Evolutionary conservation across 2,113 vertebrate species (phyloP), one percentile per base, ranked within the genome.

Genomic region (Nymphicus hollandicus): DNA sequence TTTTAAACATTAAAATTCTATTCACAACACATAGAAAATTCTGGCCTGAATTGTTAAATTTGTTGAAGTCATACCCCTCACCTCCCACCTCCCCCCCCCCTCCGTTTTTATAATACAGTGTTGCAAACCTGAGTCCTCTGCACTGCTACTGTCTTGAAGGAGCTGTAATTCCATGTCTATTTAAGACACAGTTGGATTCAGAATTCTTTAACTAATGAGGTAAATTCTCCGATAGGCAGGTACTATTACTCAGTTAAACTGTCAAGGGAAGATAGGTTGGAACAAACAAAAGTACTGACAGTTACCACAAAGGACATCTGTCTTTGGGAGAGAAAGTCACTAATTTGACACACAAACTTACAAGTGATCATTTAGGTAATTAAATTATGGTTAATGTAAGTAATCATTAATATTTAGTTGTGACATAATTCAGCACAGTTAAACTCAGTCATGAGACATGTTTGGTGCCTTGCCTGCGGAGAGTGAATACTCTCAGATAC

Each of bases 311-410:
- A 94, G 37, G 50, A 97, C 39, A 96, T 64, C 91, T 91, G 80
- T 41, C 25, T 52, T 88, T 93, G 52, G 17, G 35, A 94, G 80
- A 94, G 96, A 86, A 96, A 94, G 69, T 93, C 85, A 74, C 83
- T 97, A 89, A 91, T 94, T 81, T 91, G 87, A 94, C 94, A 85
- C 17, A 77, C 33, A 93, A 93, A 91, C 65, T 94, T 81, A 88
- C 46, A 76, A 76, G 71, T 84, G 83, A 93, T 88, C 56, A 96
- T 96, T 96, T 94, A 91, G 66, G 63, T 96, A 97, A 97, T 96
- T 87, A 95, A 97, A 97, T 97, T 88, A 95, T 89, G 68, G 69
- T 63, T 97, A 96, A 96, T 97, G 92, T 94, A 97, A 97, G 89
- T 95, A 95, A 97, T 97, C 96, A 88, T 91, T 96, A 94, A 96